Percentiles rank a stretch among this genome's conserved stretches.
phyloP scores from a whole-genome alignment of 1,140 invertebrate genomes.

The Telenomus remus region DNA sequence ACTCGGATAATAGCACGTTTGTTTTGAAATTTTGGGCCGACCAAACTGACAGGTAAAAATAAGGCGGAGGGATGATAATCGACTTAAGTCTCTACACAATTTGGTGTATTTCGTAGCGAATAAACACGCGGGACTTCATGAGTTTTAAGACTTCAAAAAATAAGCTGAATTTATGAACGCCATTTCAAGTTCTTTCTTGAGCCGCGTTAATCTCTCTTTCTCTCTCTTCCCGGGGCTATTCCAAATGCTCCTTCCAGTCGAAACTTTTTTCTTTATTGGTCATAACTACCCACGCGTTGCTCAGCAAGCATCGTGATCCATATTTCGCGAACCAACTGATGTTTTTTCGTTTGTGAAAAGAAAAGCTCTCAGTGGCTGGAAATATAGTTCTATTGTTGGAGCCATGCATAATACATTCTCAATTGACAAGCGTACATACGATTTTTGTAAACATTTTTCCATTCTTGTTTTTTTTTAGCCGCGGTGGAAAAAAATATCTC shows the following conservation, averaged over 20 bases:
- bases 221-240: slow-evolving; percentile 32
- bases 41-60: slow-evolving; percentile 37
- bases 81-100: slow-evolving; percentile 69
- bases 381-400: neutral
- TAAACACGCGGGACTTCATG: slow-evolving; percentile 62
- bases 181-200: slow-evolving; percentile 54
- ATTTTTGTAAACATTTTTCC: no score
- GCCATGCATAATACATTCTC: neutral
- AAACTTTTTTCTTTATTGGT: slow-evolving; percentile 38
- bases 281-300: slow-evolving; percentile 52
- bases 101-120: slow-evolving; percentile 62
- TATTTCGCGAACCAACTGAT: slow-evolving; percentile 46
- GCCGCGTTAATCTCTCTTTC: slow-evolving; percentile 60
- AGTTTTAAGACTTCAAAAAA: slow-evolving; percentile 48
- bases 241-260: slow-evolving; percentile 45
- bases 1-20: slow-evolving; percentile 22
- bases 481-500: no score
- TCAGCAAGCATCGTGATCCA: slow-evolving; percentile 43
- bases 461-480: no score
- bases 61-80: slow-evolving; percentile 64
- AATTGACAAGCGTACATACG: no score
- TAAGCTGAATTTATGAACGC: slow-evolving; percentile 72
- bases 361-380: neutral
- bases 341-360: slow-evolving; percentile 32
- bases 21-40: slow-evolving; percentile 33